Conservation (phyloP, 2,113 vertebrate genomes). For the Epinephelus moara region DNA sequence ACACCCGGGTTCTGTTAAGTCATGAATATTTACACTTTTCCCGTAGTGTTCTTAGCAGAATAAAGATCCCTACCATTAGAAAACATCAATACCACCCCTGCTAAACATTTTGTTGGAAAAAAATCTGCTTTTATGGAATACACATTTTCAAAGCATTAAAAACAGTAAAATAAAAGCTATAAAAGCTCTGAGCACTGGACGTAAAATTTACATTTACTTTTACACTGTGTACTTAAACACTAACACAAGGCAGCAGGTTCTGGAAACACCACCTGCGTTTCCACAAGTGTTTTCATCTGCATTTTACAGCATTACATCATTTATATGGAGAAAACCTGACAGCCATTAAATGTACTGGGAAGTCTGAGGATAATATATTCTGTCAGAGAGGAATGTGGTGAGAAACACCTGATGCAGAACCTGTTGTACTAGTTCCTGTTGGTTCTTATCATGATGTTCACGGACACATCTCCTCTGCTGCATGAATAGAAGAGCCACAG, state of each 20-base stretch:
- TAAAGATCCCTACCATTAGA: neutral
- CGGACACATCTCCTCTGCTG: neutral
- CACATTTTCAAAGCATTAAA: neutral
- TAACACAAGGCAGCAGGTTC: neutral
- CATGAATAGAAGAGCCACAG: neutral
- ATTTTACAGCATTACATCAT: neutral
- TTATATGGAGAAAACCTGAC: constrained; percentile 23
- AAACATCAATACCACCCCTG: neutral
- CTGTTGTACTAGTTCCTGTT: neutral
- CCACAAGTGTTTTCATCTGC: neutral
- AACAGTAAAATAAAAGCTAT: neutral
- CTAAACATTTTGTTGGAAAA: neutral
- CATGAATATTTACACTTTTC: neutral
- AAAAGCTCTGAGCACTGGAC: neutral
- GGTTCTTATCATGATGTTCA: neutral
- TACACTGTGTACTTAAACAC: neutral
- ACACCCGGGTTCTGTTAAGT: neutral
- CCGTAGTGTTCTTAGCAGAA: neutral
- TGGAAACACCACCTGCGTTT: neutral
- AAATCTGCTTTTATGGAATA: neutral
- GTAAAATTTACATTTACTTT: neutral
- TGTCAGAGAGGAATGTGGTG: neutral
- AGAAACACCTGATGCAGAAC: constrained; percentile 5
- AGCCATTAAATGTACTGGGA: neutral
- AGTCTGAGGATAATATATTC: constrained; percentile 15